Conservation (phyloP, 2,113 vertebrate genomes). For the Rana temporaria region DNA sequence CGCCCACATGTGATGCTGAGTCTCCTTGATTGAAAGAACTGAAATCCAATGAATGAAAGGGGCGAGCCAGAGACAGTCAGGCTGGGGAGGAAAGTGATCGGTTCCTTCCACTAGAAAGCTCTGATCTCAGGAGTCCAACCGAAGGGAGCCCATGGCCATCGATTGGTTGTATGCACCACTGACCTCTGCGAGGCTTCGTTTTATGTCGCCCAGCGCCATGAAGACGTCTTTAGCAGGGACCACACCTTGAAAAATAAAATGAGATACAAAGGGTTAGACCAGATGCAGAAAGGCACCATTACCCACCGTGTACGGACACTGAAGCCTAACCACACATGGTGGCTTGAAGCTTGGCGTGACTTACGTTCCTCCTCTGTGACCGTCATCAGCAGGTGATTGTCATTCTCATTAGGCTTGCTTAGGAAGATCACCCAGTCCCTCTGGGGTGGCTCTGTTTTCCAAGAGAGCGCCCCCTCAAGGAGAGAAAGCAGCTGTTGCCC, state of each 20-base stretch:
- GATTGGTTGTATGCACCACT: conserved; percentile 47
- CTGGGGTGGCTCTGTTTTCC: conserved; percentile 78
- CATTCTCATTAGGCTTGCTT: conserved; percentile 92
- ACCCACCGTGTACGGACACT: too few species aligned
- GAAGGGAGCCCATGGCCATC: too few species aligned
- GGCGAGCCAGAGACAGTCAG: too few species aligned
- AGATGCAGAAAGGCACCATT: background rate
- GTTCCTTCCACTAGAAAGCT: too few species aligned
- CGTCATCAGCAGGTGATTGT: conserved; percentile 92
- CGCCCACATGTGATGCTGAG: too few species aligned
- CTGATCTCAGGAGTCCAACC: too few species aligned
- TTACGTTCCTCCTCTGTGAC: conserved; percentile 87
- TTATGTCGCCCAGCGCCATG: conserved; percentile 84
- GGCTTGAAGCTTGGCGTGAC: background rate
- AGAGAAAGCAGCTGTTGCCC: conserved; percentile 85
- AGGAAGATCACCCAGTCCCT: conserved; percentile 89
- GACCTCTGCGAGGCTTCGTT: conserved; percentile 85
- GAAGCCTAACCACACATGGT: background rate
- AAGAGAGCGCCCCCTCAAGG: conserved; percentile 85
- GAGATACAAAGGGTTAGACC: background rate
- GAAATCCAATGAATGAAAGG: too few species aligned
- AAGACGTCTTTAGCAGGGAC: conserved; percentile 91
- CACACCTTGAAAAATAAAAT: conserved; percentile 72
- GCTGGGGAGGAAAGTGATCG: too few species aligned
- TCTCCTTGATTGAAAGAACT: too few species aligned